Evolutionary conservation across 1,140 invertebrate genomes (phyloP).

Genomic region (Drosophila orosa): DNA sequence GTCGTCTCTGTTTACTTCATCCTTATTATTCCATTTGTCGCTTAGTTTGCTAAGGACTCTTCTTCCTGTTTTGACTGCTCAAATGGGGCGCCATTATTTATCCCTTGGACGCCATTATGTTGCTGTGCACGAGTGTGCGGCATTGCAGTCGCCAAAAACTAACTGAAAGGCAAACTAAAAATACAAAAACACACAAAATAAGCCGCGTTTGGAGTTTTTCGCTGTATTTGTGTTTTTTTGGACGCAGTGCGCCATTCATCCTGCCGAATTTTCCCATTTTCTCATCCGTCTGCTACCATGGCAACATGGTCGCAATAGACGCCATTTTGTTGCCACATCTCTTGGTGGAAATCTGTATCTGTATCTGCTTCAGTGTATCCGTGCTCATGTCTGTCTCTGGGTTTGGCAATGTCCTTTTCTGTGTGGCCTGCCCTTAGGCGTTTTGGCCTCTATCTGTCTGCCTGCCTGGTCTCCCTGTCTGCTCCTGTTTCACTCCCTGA

Average conservation of each 20-base stretch:
- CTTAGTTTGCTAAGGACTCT: slow-evolving; percentile 42
- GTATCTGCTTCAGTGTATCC: slow-evolving; percentile 24
- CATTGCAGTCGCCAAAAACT: slow-evolving; percentile 47
- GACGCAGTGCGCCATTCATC: slow-evolving; percentile 48
- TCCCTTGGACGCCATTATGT: slow-evolving; percentile 51
- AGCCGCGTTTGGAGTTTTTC: slow-evolving; percentile 18
- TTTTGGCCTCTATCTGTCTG: slow-evolving; percentile 16
- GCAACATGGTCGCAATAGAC: slow-evolving; percentile 50
- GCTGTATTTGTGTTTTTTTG: slow-evolving; percentile 3
- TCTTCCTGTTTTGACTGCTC: slow-evolving; percentile 55
- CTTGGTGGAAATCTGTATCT: slow-evolving; percentile 42
- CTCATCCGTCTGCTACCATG: slow-evolving; percentile 47
- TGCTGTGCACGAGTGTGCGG: slow-evolving; percentile 25
- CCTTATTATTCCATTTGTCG: slow-evolving; percentile 57
- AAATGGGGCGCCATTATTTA: slow-evolving; percentile 49
- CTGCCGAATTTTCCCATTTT: slow-evolving; percentile 36
- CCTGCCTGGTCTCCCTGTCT: slow-evolving; percentile 13
- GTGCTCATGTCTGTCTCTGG: not conserved
- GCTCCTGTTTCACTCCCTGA: slow-evolving; percentile 14
- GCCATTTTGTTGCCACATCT: slow-evolving; percentile 56
- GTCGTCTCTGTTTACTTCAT: slow-evolving; percentile 48
- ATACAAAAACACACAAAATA: slow-evolving; percentile 41
- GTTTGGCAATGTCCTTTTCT: slow-evolving; percentile 22
- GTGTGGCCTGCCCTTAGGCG: slow-evolving; percentile 30
- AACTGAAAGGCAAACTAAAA: slow-evolving; percentile 47